These are phyloP conservation scores for Probaryconus sp. DNA, from an alignment of 1,140 invertebrate genomes.

Conservation along the genomic window DNA sequence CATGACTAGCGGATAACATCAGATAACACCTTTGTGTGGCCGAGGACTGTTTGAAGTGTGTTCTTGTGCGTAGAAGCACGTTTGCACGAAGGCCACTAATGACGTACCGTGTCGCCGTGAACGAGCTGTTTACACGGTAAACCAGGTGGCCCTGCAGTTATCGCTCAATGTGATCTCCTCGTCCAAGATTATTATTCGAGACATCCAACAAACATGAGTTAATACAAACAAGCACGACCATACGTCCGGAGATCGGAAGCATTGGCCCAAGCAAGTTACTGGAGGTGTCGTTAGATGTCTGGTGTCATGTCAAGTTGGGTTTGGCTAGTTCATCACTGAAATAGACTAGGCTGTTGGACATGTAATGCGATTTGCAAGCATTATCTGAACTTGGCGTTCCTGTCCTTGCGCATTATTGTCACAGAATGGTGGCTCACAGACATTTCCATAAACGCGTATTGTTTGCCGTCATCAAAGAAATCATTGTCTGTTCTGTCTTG, in stretches of 20 bases:
- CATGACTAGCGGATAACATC: constrained; percentile 48
- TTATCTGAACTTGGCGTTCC: constrained; percentile 67
- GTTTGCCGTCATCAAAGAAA: constrained; percentile 34
- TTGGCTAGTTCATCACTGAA: constrained; percentile 52
- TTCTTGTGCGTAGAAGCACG: constrained; percentile 52
- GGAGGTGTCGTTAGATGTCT: constrained; percentile 55
- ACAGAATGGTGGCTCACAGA: constrained; percentile 18
- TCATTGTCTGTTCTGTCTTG: constrained; percentile 8
- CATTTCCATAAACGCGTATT: constrained; percentile 38
- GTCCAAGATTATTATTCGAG: constrained; percentile 68
- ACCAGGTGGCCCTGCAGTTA: constrained; percentile 61
- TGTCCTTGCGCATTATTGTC: constrained; percentile 36
- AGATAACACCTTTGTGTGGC: constrained; percentile 56
- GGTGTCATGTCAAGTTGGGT: constrained; percentile 51
- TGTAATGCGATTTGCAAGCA: constrained; percentile 76
- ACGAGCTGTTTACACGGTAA: constrained; percentile 74
- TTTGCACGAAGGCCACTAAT: constrained; percentile 72
- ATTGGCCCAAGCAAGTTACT: constrained; percentile 54
- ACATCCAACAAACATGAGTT: constrained; percentile 51
- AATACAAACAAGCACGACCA: constrained; percentile 42
- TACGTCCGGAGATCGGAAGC: constrained; percentile 46
- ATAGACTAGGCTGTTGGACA: constrained; percentile 42
- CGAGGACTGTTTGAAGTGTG: constrained; percentile 50
- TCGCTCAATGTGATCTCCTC: constrained; percentile 49
- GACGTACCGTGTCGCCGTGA: constrained; percentile 70